These are phyloP conservation scores for Gymnothorax reevesii DNA, from an alignment of 2,797 vertebrate genomes.

Conservation along the genomic window DNA sequence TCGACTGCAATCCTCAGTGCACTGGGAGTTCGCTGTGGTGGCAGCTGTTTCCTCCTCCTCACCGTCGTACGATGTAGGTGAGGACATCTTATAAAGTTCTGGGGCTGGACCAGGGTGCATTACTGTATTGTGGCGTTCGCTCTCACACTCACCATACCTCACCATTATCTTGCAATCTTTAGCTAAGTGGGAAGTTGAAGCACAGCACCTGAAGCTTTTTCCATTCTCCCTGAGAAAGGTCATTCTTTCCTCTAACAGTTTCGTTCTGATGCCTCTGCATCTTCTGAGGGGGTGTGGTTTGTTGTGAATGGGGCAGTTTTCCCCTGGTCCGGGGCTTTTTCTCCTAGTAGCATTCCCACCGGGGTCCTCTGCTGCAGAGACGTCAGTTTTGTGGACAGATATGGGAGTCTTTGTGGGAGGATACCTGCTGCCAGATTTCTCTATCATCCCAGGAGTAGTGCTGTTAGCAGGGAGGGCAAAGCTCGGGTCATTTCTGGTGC, in stretches of 20 bases:
- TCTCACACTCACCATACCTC: slow-evolving; percentile 28
- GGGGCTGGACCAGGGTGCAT: slow-evolving; percentile 23
- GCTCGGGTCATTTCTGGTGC: not conserved
- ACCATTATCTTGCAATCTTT: slow-evolving; percentile 35
- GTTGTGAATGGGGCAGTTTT: slow-evolving; percentile 34
- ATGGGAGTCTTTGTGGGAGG: not conserved
- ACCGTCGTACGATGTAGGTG: not conserved
- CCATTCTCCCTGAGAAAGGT: slow-evolving; percentile 43
- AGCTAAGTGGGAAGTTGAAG: slow-evolving; percentile 18
- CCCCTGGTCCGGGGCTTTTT: not conserved
- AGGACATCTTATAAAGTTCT: not conserved
- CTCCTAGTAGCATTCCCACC: not conserved
- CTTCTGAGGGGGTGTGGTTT: slow-evolving; percentile 38
- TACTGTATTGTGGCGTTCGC: slow-evolving; percentile 22
- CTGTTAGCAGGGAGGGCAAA: not conserved
- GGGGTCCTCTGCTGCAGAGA: too few relatives aligned
- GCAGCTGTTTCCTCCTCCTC: not conserved
- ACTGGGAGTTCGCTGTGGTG: not conserved
- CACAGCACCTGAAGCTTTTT: slow-evolving; percentile 46
- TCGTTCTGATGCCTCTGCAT: slow-evolving; percentile 30
- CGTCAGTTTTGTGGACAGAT: not conserved
- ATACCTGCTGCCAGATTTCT: not conserved
- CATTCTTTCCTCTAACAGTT: slow-evolving; percentile 27
- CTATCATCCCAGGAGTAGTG: slow-evolving; percentile 12
- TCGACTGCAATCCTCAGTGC: not conserved